phyloP scores from a whole-genome alignment of 2,797 vertebrate species.

The Tolypeutes matacus region DNA sequence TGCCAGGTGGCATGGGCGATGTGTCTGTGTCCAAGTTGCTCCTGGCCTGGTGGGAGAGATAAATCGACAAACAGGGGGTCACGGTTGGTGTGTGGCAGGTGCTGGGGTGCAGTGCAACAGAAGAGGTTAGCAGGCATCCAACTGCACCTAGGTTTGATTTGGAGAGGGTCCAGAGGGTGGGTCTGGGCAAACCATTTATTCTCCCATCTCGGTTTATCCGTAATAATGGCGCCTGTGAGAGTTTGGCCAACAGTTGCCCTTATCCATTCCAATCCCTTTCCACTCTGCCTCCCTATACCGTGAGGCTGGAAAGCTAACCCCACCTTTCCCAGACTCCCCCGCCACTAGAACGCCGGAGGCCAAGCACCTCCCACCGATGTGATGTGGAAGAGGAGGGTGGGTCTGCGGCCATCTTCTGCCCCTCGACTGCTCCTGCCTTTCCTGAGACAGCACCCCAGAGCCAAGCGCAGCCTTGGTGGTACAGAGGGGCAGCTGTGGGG shows the following conservation, averaged over 20 bases:
- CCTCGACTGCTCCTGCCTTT: not conserved
- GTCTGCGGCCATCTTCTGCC: fast-evolving
- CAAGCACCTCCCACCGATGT: fast-evolving
- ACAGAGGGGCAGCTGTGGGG: not conserved
- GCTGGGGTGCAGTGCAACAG: not conserved
- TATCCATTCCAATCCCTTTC: not conserved
- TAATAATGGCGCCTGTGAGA: too few species aligned
- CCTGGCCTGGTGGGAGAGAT: not conserved
- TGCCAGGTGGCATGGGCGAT: not conserved
- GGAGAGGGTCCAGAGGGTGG: not conserved
- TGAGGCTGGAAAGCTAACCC: not conserved
- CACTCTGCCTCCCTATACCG: too few species aligned
- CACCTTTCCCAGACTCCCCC: not conserved
- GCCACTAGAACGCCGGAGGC: too few species aligned
- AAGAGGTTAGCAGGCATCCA: not conserved
- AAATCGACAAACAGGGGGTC: not conserved
- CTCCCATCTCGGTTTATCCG: not conserved
- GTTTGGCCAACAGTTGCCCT: not conserved
- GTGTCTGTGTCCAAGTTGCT: not conserved
- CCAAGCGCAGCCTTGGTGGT: fast-evolving
- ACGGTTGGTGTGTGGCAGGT: not conserved
- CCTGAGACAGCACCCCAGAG: not conserved
- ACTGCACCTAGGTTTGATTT: not conserved
- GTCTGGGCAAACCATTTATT: too few species aligned
- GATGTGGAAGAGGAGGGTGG: not conserved